Conservation (phyloP, 2,797 vertebrate genomes). For the Thunnus albacares region DNA sequence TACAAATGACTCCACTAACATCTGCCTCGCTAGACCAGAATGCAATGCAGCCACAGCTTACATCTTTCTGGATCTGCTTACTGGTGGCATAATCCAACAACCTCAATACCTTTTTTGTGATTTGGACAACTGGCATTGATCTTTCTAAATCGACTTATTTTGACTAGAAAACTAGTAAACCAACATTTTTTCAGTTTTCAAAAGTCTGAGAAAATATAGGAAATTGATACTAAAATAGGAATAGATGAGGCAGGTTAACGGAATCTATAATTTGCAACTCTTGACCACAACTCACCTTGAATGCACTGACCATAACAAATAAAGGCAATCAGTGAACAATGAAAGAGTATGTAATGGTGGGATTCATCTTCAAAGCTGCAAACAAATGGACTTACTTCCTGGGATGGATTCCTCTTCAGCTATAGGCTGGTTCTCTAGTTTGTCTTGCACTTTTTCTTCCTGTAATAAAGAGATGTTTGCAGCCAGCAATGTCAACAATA, state of each 20-base stretch:
- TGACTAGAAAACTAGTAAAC: too few relatives aligned
- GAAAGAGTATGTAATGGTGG: not conserved
- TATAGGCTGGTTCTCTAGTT: conserved; percentile 85
- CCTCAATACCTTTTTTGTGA: too few relatives aligned
- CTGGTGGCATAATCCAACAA: too few relatives aligned
- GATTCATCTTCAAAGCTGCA: not conserved
- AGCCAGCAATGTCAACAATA: conserved; percentile 33
- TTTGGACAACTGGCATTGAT: too few relatives aligned
- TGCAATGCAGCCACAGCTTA: too few relatives aligned
- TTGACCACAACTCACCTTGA: not conserved
- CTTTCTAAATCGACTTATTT: too few relatives aligned
- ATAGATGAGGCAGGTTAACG: not conserved
- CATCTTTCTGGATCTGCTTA: too few relatives aligned
- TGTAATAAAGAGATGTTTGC: conserved; percentile 49
- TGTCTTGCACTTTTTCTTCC: conserved; percentile 85
- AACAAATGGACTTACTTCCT: conserved; percentile 69
- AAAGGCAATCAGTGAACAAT: not conserved
- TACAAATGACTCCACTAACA: too few relatives aligned
- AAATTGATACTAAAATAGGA: not conserved
- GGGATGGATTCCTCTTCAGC: conserved; percentile 84
- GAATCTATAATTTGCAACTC: too few relatives aligned
- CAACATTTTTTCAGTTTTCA: too few relatives aligned
- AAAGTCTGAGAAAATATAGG: not conserved
- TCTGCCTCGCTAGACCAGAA: too few relatives aligned
- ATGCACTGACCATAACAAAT: not conserved